phyloP scores from a whole-genome alignment of 2,888 invertebrate species.

The Drosophila lacicola region DNA sequence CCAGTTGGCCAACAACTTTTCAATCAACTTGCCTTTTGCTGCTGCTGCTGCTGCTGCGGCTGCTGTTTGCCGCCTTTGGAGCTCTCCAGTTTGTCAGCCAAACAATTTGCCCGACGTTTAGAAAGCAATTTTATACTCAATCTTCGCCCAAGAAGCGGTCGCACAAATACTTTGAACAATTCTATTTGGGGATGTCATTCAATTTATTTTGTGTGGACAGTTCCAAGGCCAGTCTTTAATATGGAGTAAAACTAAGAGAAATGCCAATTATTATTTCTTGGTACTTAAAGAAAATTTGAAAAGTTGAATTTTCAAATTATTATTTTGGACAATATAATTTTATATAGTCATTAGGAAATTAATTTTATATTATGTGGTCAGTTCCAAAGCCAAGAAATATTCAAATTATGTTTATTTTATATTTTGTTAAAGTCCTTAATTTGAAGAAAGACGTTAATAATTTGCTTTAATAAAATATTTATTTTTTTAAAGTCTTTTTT shows the following conservation, averaged over 20 bases:
- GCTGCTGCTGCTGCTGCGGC: not conserved
- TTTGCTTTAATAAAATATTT: no score
- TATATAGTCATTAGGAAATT: no score
- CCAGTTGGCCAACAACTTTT: constrained; percentile 59
- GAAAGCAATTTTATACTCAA: constrained; percentile 38
- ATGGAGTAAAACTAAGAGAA: not conserved
- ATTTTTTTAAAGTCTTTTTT: no score
- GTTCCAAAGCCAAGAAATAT: no score
- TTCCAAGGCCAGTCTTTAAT: not conserved
- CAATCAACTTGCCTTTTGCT: constrained; percentile 63
- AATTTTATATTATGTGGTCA: no score
- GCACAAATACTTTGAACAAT: not conserved
- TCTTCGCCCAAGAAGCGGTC: constrained; percentile 9
- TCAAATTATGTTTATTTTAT: no score
- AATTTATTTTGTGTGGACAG: not conserved
- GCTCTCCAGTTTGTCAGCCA: constrained; percentile 39
- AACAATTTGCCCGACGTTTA: constrained; percentile 44
- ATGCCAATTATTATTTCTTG: not conserved
- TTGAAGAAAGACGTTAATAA: no score
- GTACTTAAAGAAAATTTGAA: no score
- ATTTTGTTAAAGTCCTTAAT: no score
- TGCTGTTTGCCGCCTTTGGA: constrained; percentile 24
- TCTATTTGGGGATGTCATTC: not conserved
- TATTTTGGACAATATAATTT: no score
- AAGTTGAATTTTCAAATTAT: no score